Evolutionary conservation across 2,888 invertebrate genomes (phyloP).

Genomic region (Petrolisthes manimaculis): DNA sequence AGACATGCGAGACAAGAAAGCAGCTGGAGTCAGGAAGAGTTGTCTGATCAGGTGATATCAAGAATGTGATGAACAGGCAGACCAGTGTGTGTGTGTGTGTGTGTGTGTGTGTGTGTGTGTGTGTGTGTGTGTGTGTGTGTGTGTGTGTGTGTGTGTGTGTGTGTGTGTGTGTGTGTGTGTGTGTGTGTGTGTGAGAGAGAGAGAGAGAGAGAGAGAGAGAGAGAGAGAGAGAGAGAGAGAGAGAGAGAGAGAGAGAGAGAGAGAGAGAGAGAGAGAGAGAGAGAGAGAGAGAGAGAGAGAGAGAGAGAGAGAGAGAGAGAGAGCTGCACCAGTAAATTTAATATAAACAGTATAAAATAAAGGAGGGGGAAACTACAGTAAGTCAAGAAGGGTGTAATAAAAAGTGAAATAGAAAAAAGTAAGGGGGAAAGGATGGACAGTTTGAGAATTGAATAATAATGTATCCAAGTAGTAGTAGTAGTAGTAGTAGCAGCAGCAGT

Average conservation of each 20-base stretch:
- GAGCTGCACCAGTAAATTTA: not conserved
- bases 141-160: not conserved
- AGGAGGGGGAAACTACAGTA: not conserved
- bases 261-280: not conserved
- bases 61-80: no score
- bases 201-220: not conserved
- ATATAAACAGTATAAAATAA: not conserved
- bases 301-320: no score
- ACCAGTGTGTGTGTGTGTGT: not conserved
- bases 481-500: slow-evolving; percentile 13
- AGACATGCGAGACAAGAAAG: no score
- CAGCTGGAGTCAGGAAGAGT: no score
- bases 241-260: slow-evolving; percentile 13
- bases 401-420: not conserved
- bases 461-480: slow-evolving; percentile 1
- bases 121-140: not conserved
- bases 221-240: not conserved
- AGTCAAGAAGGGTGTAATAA: not conserved
- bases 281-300: not conserved
- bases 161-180: not conserved
- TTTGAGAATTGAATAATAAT: no score
- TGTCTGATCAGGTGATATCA: no score
- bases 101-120: not conserved
- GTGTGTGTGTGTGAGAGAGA: not conserved
- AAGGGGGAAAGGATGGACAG: not conserved